These are phyloP conservation scores for Disparrhopalites patrizii DNA, from an alignment of 2,888 invertebrate genomes.

Conservation along the genomic window DNA sequence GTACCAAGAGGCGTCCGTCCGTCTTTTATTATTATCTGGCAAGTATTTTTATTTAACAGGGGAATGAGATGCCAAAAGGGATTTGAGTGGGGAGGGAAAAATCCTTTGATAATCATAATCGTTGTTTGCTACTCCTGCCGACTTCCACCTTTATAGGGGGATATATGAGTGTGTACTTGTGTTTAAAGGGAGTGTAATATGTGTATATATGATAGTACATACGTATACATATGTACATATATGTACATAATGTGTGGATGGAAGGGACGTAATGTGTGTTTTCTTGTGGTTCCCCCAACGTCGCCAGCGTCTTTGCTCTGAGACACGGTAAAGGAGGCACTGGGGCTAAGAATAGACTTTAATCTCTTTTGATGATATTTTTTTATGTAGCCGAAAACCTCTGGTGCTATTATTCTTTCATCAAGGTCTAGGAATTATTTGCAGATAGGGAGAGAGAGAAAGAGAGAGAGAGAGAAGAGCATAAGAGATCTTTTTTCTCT, in stretches of 20 bases:
- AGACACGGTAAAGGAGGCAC: too few species aligned
- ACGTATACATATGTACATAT: neutral
- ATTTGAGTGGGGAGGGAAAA: too few species aligned
- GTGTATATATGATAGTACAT: too few species aligned
- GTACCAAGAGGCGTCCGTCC: neutral
- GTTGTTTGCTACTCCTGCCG: neutral
- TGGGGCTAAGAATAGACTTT: slow-evolving; percentile 4
- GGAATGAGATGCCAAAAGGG: too few species aligned
- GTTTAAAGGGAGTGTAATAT: neutral
- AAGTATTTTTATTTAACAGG: too few species aligned
- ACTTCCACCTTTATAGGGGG: neutral
- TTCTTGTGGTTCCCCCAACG: too few species aligned
- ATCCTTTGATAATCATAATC: too few species aligned
- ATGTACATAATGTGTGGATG: neutral
- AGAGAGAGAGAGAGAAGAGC: slow-evolving; percentile 3
- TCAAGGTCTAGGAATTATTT: slow-evolving; percentile 1
- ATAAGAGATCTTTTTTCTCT: too few species aligned
- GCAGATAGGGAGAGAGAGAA: neutral
- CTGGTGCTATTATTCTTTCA: neutral
- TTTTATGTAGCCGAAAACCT: neutral
- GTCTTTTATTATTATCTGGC: too few species aligned
- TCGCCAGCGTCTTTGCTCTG: too few species aligned
- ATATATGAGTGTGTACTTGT: neutral
- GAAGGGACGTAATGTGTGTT: too few species aligned
- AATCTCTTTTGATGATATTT: neutral